Base-by-base conservation (phyloP, 2,797 vertebrate genomes). In the Huso huso region DNA sequence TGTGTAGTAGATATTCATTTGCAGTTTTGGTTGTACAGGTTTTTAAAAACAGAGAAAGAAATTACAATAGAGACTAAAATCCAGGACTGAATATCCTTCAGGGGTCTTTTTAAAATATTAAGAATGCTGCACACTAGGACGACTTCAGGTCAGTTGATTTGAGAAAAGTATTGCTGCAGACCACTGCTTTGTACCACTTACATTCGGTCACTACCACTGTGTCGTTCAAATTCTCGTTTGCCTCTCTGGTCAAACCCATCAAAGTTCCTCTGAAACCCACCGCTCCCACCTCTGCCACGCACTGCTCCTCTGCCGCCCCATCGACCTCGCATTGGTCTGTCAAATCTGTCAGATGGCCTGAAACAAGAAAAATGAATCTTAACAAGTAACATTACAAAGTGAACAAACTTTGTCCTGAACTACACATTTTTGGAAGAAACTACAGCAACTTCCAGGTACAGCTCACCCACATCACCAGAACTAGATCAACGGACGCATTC, bases 141-240 rank as follows among this genome's bases (percentile, higher is more conserved):
- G 61, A 15, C 1, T 5, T 15, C 8, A 58, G 3, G 55, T 7
- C 55, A 12, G 9, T 58, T 13, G 6, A 7, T 11, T 58, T 11
- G 4, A n/a, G 11, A 6, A 3, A n/a, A 58, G 12, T 58, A 58
- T 8, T 3, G 9, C 55, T n/a, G 11, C 13, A 6, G 6, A 12
- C 55, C 12, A 58, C 10, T 6, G 10, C 55, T 8, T 1, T 58
- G 11, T 4, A 1, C 9, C 6, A 86, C 91, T 87, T 81, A 92
- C 87, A 0, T 77, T 69, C 78, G 76, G 75, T 89, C 87, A 81
- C 80, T 93, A 71, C 85, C 88, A 71, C 83, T 88, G 13, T 89
- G 89, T 53, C 90, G 86, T 76, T 95, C 93, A 75, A 86, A 93
- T 66, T 93, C 94, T 61, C 79, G 67, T 74, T 90, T 97, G 66